Base-by-base conservation (phyloP, 2,888 invertebrate species). In the Tetramorium bicarinatum region DNA sequence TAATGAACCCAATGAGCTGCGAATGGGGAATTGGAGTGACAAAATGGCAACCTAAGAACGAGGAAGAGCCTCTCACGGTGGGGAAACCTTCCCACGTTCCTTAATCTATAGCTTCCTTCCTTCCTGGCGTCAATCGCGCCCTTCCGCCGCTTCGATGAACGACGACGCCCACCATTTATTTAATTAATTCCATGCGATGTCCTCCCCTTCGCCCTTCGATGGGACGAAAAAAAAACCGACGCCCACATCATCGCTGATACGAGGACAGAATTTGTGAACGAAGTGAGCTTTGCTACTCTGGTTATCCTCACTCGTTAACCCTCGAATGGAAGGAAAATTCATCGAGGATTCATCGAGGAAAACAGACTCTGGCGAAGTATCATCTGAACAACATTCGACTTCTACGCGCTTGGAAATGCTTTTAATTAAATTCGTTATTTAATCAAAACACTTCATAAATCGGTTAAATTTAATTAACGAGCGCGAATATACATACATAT, bases 171-270 rank as follows among this genome's bases (percentile, higher is more conserved):
- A 82, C 87, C 87, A 88, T 91, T 91, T 88, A 89, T 91, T 91
- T 91, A 89, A 91, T 91, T 91, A 91, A 91, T 90, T 88, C 88
- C 83, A 64, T 72, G 47, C 79, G 69, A 86, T 74, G 76, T 64
- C 71, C 25, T 47, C 25, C 72, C 54, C 29, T 74, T 59, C 25
- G 56, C 15, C 7, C 29, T 67, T 61, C 69, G 44, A 66, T 38
- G 29, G 41, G 29, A 66, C 29, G 13, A 47, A 77, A 34, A 82
- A 81, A 82, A 82, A 56, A 18, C 41, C 41, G 29, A 59, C 44
- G 56, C 47, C 77, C 47, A 64, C 52, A 38, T 52, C 47, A 29
- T 54, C 29, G 38, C 13, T 13, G 47, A 56, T 64, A 59, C 64
- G 77, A 82, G 34, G 54, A 47, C 13, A 52, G 77, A 76, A 81